phyloP scores from a whole-genome alignment of 2,888 invertebrate genomes.

The Taphrorychus bicolor region DNA sequence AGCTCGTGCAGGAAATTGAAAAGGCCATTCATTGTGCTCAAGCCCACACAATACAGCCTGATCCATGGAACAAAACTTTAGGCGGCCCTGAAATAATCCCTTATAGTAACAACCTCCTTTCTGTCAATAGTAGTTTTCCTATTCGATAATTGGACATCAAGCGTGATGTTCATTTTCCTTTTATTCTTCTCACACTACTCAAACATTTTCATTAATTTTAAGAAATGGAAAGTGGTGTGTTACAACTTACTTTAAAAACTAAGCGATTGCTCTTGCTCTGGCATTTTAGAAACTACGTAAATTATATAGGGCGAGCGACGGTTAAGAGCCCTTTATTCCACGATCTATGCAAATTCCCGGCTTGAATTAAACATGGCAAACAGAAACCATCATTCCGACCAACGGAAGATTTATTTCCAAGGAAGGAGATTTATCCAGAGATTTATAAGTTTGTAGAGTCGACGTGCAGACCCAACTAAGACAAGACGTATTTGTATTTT shows the following conservation, averaged over 20 bases:
- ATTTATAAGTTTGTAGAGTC: constrained; percentile 58
- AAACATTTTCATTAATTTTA: too few species aligned
- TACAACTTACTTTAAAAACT: neutral
- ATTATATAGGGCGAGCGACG: constrained; percentile 10
- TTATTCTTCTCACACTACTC: too few species aligned
- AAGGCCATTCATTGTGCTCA: neutral
- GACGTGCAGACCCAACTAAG: constrained; percentile 49
- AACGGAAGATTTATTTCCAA: constrained; percentile 28
- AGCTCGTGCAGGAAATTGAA: neutral
- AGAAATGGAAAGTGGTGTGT: too few species aligned
- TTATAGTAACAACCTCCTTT: neutral
- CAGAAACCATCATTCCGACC: constrained; percentile 30
- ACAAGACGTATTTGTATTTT: constrained; percentile 58
- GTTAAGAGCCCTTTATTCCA: constrained; percentile 8
- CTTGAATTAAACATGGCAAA: constrained; percentile 37
- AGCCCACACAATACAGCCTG: neutral
- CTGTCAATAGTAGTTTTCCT: neutral
- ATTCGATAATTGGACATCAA: neutral
- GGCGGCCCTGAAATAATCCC: neutral
- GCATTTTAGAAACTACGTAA: constrained; percentile 3
- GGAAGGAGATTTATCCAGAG: constrained; percentile 45
- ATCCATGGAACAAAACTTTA: neutral
- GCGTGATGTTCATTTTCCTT: neutral
- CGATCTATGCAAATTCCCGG: constrained; percentile 21
- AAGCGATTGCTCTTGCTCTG: neutral